phyloP scores from a whole-genome alignment of 2,888 invertebrate genomes.

The Ormia ochracea region DNA sequence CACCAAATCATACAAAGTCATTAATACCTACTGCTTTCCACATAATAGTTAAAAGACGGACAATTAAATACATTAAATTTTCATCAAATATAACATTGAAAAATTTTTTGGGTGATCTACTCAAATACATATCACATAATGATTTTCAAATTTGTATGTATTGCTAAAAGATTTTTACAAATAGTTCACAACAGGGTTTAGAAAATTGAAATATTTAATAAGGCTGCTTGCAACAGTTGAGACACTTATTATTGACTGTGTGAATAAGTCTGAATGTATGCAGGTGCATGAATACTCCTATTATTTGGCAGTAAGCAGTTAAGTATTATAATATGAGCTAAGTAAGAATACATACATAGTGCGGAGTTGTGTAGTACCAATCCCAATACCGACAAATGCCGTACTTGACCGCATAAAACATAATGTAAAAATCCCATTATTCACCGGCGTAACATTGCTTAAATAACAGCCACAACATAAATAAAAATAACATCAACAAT shows the following conservation, averaged over 20 bases:
- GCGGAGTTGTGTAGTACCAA: slow-evolving; percentile 57
- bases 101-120: too few species aligned
- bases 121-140: too few species aligned
- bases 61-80: too few species aligned
- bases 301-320: slow-evolving; percentile 33
- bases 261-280: slow-evolving; percentile 62
- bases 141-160: too few species aligned
- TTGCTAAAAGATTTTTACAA: neutral
- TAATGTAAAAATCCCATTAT: slow-evolving; percentile 66
- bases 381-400: slow-evolving; percentile 59
- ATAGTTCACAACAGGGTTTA: too few species aligned
- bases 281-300: slow-evolving; percentile 65
- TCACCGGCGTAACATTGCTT: slow-evolving; percentile 65
- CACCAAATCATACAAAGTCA: too few species aligned
- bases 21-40: too few species aligned
- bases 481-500: slow-evolving; percentile 45
- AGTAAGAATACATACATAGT: neutral
- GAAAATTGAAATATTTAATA: too few species aligned
- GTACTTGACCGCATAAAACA: slow-evolving; percentile 72
- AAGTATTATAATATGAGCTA: neutral
- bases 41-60: too few species aligned
- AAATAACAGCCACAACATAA: slow-evolving; percentile 64
- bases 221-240: neutral
- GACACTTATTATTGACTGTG: slow-evolving; percentile 29
- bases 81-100: too few species aligned